Evolutionary conservation across 2,888 invertebrate species (phyloP), one percentile per base, ranked within the genome.

Genomic region (Pheosia gnoma): DNA sequence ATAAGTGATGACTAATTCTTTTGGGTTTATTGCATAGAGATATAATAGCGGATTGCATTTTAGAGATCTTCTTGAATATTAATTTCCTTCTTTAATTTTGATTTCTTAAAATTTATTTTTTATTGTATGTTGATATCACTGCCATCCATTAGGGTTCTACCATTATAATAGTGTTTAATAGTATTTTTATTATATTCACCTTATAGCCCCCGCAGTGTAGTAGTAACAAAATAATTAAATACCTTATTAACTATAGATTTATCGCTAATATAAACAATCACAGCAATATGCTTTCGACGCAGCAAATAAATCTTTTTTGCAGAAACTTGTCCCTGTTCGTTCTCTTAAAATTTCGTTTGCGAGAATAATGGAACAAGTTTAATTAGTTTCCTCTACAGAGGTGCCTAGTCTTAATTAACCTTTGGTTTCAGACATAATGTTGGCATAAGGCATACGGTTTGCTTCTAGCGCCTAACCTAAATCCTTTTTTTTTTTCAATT

Each of bases 291-390:
- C 74, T 71, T 71, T 74, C 74, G 78, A 78, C 68, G 76, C 79
- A 79, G 79, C 81, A 80, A 82, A 82, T 82, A 82, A 85, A 84
- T 84, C 82, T 83, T 76, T 77, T 81, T 78, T 74, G 79, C 79
- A 81, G 74, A 77, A 79, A 79, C 77, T 77, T 82, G 81, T 84
- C 81, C 77, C 80, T 68, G 75, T 80, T 80, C 79, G 78, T 81
- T 81, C 81, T 81, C 82, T 85, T 83, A 82, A 88, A 86, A 87
- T 88, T 89, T 88, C 81, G 83, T 88, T 88, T 84, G 79, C 82
- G 77, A 78, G 81, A 87, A 87, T 90, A 90, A 90, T 89, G 88
- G 85, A 90, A 89, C 88, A 91, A 90, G 86, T 91, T 92, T 88
- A 91, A 91, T 91, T 91, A 89, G 89, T 88, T 89, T 85, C 81